Base-by-base conservation (phyloP, 2,113 vertebrate species). In the Dicentrarchus labrax region DNA sequence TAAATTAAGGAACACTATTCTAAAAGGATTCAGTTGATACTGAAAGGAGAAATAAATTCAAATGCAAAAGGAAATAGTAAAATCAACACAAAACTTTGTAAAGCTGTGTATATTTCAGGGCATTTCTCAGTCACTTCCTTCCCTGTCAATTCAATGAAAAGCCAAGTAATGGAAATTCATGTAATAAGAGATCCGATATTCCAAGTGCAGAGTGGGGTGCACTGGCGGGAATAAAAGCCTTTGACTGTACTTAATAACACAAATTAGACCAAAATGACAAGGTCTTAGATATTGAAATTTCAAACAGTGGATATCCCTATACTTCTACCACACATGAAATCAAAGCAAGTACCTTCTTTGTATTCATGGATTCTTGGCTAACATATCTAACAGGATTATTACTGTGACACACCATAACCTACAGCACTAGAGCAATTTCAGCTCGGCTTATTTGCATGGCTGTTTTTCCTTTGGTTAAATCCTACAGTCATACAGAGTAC, bases 341-440 rank as follows among this genome's bases (percentile, higher is more conserved):
- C 83, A 90, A 91, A 84, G 85, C 72, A 71, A 88, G 73, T 59
- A 41, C 71, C 86, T 79, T 74, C 72, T 93, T 93, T 92, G 84
- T 92, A 93, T 93, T 92, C 89, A 92, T 86, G 76, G 78, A 79
- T 69, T 90, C 89, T 61, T 68, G 75, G 80, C 77, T 82, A 84
- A 89, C 86, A 86, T 88, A 78, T 86, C 83, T 80, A 89, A 87
- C 77, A 82, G 73, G 82, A 93, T 90, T 92, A 93, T 90, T 91
- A 82, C 83, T 90, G 54, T 79, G 74, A 89, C 80, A 89, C 69
- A 79, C 57, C 60, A 53, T 83, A 86, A 82, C 84, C 87, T 78
- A 69, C 82, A 82, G 72, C 47, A 71, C 64, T 21, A 39, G 62
- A 87, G 85, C 83, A 62, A 80, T 89, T 84, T 88, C 62, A 77